Conservation (phyloP, 2,888 invertebrate species). For the Automeris io region DNA sequence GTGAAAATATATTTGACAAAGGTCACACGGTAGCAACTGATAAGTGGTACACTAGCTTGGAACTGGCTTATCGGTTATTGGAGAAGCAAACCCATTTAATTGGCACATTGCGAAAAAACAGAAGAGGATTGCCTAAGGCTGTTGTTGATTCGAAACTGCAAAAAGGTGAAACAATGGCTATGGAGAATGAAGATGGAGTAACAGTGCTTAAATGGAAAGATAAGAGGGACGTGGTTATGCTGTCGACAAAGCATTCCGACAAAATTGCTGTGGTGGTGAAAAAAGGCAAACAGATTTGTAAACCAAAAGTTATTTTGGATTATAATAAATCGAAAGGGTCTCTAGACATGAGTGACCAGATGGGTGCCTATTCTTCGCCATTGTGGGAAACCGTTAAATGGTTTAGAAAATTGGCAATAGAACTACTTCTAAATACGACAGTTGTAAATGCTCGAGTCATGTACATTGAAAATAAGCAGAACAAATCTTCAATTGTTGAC, state of each 20-base stretch:
- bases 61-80: constrained; percentile 27
- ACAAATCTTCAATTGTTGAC: constrained; percentile 13
- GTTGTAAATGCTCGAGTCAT: constrained; percentile 27
- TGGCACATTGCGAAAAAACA: constrained; percentile 34
- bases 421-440: constrained; percentile 29
- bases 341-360: constrained; percentile 26
- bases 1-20: constrained; percentile 23
- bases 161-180: constrained; percentile 17
- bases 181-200: constrained; percentile 27
- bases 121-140: constrained; percentile 27
- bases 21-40: constrained; percentile 31
- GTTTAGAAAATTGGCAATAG: constrained; percentile 28
- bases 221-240: constrained; percentile 19
- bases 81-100: constrained; percentile 31
- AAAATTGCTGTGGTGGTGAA: constrained; percentile 14
- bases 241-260: constrained; percentile 32
- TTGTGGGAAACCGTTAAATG: constrained; percentile 27
- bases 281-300: constrained; percentile 19
- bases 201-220: constrained; percentile 23
- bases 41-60: constrained; percentile 33
- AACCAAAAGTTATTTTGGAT: constrained; percentile 21
- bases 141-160: constrained; percentile 28
- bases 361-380: constrained; percentile 17
- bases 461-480: constrained; percentile 17
- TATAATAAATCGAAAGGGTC: constrained; percentile 24